Conservation (phyloP, 1,140 invertebrate species). For the Zaprionus inermis region DNA sequence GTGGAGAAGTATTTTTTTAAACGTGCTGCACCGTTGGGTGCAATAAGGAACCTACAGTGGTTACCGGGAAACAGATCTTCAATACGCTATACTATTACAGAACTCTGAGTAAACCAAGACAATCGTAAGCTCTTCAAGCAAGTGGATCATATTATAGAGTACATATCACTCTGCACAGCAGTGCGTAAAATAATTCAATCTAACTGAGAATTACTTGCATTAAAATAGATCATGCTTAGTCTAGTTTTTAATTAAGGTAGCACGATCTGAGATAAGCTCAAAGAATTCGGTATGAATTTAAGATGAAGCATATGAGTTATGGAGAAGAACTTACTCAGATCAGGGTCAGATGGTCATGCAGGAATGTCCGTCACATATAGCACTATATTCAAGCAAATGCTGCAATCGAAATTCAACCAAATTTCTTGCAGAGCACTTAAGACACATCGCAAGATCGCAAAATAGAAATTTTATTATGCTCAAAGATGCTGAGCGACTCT, state of each 20-base stretch:
- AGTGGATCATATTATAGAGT: neutral
- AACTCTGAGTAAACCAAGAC: neutral
- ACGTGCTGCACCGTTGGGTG: neutral
- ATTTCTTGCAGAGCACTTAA: neutral
- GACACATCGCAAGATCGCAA: neutral
- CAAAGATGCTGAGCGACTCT: neutral
- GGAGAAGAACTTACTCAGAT: neutral
- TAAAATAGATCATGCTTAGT: constrained; percentile 1
- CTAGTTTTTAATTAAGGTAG: neutral
- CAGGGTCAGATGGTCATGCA: neutral
- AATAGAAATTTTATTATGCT: constrained; percentile 6
- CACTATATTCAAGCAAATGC: neutral
- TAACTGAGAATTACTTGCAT: constrained; percentile 16
- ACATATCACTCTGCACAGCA: constrained; percentile 2
- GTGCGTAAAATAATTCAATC: constrained; percentile 23
- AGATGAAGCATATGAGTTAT: neutral
- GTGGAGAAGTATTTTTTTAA: constrained; percentile 14
- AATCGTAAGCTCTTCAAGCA: neutral
- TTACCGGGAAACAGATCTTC: neutral
- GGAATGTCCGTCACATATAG: neutral
- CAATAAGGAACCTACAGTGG: neutral
- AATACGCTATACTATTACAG: neutral
- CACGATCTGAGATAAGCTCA: neutral
- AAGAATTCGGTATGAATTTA: neutral
- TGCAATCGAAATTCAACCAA: neutral